phyloP scores from a whole-genome alignment of 1,140 invertebrate genomes.

The Gonioctena quinquepunctata region DNA sequence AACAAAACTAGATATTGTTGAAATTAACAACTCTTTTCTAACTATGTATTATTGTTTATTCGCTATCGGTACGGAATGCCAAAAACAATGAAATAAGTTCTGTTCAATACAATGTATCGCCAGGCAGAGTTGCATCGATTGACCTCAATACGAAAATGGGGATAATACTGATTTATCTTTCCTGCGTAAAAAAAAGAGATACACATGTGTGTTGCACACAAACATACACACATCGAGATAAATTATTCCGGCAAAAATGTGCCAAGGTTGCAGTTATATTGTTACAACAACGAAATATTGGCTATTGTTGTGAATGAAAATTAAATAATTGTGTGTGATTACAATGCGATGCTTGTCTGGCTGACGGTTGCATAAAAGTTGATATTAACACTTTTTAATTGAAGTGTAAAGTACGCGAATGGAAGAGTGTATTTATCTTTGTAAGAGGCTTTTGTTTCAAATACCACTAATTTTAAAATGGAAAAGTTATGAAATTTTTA shows the following conservation, averaged over 20 bases:
- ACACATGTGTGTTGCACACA: constrained; percentile 3
- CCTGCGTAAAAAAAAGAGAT: constrained; percentile 2
- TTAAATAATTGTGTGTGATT: constrained; percentile 22
- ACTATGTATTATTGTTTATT: no score
- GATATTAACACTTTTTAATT: background rate
- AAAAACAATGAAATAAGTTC: no score
- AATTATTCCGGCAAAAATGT: constrained; percentile 33
- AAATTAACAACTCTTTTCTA: no score
- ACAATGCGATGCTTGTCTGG: constrained; percentile 21
- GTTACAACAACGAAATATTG: constrained; percentile 22
- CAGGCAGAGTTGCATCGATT: constrained; percentile 21
- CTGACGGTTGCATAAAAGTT: constrained; percentile 15
- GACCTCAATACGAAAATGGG: constrained; percentile 24
- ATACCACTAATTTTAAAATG: no score
- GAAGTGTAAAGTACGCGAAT: background rate
- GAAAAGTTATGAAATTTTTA: no score
- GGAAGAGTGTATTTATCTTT: no score
- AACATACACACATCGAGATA: constrained; percentile 17
- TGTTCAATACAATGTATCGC: background rate
- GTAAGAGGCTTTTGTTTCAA: no score
- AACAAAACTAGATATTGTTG: no score
- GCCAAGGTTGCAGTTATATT: constrained; percentile 31
- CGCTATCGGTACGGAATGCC: no score
- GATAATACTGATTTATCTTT: background rate
- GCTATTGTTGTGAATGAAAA: constrained; percentile 32